Percentiles rank a stretch among this genome's conserved stretches.
phyloP scores from a whole-genome alignment of 2,113 vertebrate species.

The Ramphastos sulfuratus region DNA sequence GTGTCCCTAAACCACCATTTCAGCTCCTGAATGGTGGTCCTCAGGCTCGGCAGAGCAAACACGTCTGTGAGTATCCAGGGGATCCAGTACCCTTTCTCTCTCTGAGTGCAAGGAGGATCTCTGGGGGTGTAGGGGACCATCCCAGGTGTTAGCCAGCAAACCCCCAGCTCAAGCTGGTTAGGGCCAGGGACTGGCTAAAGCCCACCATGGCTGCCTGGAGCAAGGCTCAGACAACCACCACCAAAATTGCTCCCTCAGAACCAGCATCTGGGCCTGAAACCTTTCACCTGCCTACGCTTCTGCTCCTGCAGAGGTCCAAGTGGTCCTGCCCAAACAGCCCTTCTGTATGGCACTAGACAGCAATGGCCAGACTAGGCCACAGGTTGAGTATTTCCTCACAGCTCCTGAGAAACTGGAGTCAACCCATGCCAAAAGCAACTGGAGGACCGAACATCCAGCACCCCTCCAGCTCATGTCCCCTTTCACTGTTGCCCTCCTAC shows the following conservation, averaged over 20 bases:
- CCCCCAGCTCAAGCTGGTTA: not conserved
- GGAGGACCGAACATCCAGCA: not conserved
- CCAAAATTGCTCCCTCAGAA: not conserved
- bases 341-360: fast-evolving
- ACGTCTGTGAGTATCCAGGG: not conserved
- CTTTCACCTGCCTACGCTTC: fast-evolving
- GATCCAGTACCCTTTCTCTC: not conserved
- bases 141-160: not conserved
- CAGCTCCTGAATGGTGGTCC: not conserved
- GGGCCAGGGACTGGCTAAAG: not conserved
- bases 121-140: too few relatives aligned
- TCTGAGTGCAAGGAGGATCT: not conserved
- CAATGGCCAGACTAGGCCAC: fast-evolving
- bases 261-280: fast-evolving
- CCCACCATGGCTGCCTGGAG: not conserved
- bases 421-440: not conserved
- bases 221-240: not conserved
- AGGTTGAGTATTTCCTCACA: not conserved
- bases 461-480: not conserved
- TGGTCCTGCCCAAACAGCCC: not conserved
- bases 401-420: not conserved
- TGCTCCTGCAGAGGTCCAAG: not conserved
- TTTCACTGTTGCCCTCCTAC: not conserved
- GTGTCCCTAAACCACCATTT: not conserved
- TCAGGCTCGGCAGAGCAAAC: not conserved